A percentile compares a stretch with the other conserved stretches of the same genome.
Evolutionary conservation across 2,797 vertebrate genomes (phyloP).

Genomic region (Syngnathus rostellatus): DNA sequence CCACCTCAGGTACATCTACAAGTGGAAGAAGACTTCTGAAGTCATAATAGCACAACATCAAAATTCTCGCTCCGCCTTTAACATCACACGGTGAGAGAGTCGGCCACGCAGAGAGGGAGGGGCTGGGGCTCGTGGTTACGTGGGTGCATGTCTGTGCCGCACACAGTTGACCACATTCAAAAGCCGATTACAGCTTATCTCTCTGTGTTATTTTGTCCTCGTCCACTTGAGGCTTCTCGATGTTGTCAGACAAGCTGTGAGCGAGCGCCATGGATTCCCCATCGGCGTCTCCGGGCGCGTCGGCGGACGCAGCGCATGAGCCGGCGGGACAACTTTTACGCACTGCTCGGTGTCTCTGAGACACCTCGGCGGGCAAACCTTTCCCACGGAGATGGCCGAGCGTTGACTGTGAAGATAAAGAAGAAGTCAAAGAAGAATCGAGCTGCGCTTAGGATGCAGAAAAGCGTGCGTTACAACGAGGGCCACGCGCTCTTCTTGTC

Average conservation of each 20-base stretch:
- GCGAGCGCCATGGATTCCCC: slow-evolving; percentile 3
- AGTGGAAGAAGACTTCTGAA: too few relatives aligned
- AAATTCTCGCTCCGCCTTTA: neutral
- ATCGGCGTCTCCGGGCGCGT: neutral
- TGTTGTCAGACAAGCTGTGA: slow-evolving; percentile 3
- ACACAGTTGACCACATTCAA: slow-evolving; percentile 42
- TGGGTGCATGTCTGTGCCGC: neutral
- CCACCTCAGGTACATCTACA: too few relatives aligned
- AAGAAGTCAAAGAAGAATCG: neutral
- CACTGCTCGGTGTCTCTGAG: slow-evolving; percentile 33
- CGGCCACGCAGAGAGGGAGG: neutral
- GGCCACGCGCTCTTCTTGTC: slow-evolving; percentile 86
- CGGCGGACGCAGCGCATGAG: slow-evolving; percentile 27
- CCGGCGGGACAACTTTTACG: slow-evolving; percentile 58
- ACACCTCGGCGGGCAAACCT: slow-evolving; percentile 33
- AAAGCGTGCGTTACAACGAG: slow-evolving; percentile 88
- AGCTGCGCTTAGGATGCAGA: slow-evolving; percentile 72
- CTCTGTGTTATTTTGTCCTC: slow-evolving; percentile 62
- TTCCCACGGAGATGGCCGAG: slow-evolving; percentile 38
- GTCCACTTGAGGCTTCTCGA: slow-evolving; percentile 42
- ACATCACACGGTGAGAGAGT: neutral
- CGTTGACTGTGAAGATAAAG: slow-evolving; percentile 14
- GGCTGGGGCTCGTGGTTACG: neutral
- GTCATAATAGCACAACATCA: neutral
- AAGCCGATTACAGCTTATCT: slow-evolving; percentile 80